phyloP scores from a whole-genome alignment of 2,797 vertebrate genomes.

The Crax fasciolata region DNA sequence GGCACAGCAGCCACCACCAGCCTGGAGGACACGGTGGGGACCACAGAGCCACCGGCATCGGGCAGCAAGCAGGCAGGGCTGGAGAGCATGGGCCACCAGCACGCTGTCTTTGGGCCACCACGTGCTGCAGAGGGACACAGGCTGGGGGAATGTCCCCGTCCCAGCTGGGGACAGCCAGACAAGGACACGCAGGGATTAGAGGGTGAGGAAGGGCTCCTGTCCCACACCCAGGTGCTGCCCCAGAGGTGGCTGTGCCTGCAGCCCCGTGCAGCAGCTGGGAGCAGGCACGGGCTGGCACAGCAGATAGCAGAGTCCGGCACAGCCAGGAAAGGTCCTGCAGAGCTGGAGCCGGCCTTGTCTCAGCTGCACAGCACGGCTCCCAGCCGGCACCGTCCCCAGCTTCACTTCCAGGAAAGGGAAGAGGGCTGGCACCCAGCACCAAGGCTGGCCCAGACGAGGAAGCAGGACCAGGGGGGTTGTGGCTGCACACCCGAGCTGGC shows the following conservation, averaged over 20 bases:
- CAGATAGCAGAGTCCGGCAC: background rate
- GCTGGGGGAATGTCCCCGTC: background rate
- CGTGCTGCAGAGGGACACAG: background rate
- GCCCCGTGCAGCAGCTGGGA: background rate
- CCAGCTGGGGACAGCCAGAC: no score
- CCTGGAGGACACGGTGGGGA: background rate
- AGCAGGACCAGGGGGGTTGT: background rate
- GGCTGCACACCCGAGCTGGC: background rate
- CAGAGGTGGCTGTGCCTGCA: background rate
- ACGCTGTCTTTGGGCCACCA: background rate
- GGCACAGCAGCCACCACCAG: background rate
- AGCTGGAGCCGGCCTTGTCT: background rate
- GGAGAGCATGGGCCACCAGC: background rate
- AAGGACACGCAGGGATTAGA: background rate
- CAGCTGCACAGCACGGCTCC: rapidly evolving
- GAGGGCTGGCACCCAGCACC: background rate
- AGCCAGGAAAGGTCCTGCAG: background rate
- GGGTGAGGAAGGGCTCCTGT: no score
- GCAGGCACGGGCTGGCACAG: background rate
- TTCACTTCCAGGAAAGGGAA: background rate
- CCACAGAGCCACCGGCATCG: background rate
- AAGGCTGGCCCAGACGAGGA: background rate
- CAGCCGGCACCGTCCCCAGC: rapidly evolving
- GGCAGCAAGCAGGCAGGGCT: background rate
- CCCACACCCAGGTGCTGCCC: background rate